Base-by-base conservation (phyloP, 92 coral and sea anemone genomes). In the Epizoanthus ramosus region DNA sequence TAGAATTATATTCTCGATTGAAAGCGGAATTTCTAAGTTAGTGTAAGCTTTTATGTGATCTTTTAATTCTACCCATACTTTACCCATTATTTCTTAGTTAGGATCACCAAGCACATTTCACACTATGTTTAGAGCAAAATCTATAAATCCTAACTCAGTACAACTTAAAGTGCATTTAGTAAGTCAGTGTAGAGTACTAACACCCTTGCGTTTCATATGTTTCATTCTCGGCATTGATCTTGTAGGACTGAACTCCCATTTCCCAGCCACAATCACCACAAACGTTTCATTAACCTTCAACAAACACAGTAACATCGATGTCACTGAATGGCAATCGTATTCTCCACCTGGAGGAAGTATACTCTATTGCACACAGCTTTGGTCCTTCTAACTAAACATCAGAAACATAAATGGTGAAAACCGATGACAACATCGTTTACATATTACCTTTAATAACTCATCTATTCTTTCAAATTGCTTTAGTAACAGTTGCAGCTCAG, bases 371-470 rank as follows among this genome's bases (percentile, higher is more conserved):
- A 28, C 31, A 28, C 31, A 43, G 50, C 50, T 9, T 43, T 43
- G 50, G 50, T 6, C 50, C 50, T 43, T 7, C 50, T 43, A 43
- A 43, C 50, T 43, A 43, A 43, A 43, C 50, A 43, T 28, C 31
- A 28, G 31, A 37, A 37, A 37, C 43, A 37, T 37, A 37, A 37
- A 3, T 37, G 43, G 9, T 50, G 54, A 13, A 37, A 16, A 8
- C 13, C 24, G 16, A 50, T 21, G 50, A 63, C 12, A 28, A 13
- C 8, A 24, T 8, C 33, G 5, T 37, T 1, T 17, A 8, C 64
- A n/a, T 4, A n/a, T 10, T 87, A 95, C 98, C 95, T 96, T 94
- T 61, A 96, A 68, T 53, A 96, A 87, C 81, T 94, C 99, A 43
- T 96, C 99, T 17, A 96, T 86, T 74, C 89, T 93, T 74, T 96